Percentiles rank a stretch among this genome's conserved stretches.
These are phyloP conservation scores for Diachasma alloeum DNA, from an alignment of 1,140 invertebrate genomes.

Conservation along the genomic window DNA sequence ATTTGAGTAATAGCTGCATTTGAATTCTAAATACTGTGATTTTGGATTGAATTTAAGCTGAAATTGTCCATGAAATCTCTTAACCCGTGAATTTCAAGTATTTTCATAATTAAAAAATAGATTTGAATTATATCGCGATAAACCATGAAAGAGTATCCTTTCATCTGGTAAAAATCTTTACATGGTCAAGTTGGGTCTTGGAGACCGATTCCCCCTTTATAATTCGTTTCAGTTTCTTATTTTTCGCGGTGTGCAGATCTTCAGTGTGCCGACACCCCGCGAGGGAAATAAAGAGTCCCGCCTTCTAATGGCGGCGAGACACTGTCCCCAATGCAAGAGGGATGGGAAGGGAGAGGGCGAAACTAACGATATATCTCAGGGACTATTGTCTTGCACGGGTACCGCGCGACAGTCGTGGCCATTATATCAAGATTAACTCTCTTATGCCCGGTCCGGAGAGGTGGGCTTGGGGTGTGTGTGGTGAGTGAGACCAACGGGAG, in stretches of 20 bases:
- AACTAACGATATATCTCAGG: constrained; percentile 62
- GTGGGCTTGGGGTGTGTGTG: constrained; percentile 20
- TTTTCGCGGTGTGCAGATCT: constrained; percentile 22
- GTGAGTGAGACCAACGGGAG: constrained; percentile 10
- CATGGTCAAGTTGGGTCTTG: not conserved
- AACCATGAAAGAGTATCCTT: not conserved
- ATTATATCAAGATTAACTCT: constrained; percentile 66
- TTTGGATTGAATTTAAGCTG: no score
- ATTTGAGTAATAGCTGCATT: no score
- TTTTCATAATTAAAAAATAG: not conserved
- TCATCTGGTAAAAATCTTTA: no score
- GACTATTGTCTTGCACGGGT: constrained; percentile 62
- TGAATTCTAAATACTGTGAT: no score
- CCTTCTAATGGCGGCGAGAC: constrained; percentile 33
- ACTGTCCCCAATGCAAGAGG: not conserved
- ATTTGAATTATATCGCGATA: not conserved
- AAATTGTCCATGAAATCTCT: no score
- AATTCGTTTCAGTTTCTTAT: not conserved
- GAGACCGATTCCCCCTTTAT: not conserved
- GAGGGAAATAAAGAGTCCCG: constrained; percentile 34
- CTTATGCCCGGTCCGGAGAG: constrained; percentile 47
- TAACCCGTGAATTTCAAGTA: no score
- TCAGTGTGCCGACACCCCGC: constrained; percentile 21
- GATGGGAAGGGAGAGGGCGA: constrained; percentile 35
- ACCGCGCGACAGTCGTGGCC: constrained; percentile 60